phyloP scores from a whole-genome alignment of 2,113 vertebrate genomes.

The Chitala chitala region DNA sequence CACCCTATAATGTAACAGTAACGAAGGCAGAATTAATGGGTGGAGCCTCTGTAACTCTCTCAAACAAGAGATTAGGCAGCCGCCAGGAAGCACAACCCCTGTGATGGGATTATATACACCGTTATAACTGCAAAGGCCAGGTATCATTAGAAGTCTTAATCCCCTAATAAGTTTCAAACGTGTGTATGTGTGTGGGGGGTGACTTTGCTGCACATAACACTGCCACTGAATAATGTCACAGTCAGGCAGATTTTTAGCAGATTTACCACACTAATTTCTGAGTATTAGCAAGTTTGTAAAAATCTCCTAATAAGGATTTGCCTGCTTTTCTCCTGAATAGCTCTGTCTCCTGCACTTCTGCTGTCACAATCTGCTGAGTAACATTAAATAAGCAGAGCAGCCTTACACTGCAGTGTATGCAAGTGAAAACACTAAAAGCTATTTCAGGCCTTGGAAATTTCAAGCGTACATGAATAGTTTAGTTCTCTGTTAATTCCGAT shows the following conservation, averaged over 20 bases:
- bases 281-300: conserved; percentile 36
- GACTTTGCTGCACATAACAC: conserved; percentile 30
- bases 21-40: conserved; percentile 62
- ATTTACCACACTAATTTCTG: conserved; percentile 55
- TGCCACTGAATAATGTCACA: conserved; percentile 54
- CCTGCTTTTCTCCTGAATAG: no score
- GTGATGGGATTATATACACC: conserved; percentile 74
- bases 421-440: not conserved
- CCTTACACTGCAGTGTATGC: no score
- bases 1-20: conserved; percentile 64
- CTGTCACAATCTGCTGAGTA: no score
- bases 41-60: conserved; percentile 70
- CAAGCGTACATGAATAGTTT: conserved; percentile 23
- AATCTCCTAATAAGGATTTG: no score
- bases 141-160: conserved; percentile 73
- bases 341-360: no score
- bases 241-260: conserved; percentile 46
- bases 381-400: no score
- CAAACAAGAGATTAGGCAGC: conserved; percentile 73
- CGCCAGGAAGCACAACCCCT: conserved; percentile 60
- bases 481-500: conserved; percentile 36
- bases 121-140: conserved; percentile 62
- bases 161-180: conserved; percentile 68
- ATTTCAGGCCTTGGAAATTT: not conserved
- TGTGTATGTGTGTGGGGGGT: conserved; percentile 27